phyloP scores from a whole-genome alignment of 1,140 invertebrate species.

The Anastatus disparis region DNA sequence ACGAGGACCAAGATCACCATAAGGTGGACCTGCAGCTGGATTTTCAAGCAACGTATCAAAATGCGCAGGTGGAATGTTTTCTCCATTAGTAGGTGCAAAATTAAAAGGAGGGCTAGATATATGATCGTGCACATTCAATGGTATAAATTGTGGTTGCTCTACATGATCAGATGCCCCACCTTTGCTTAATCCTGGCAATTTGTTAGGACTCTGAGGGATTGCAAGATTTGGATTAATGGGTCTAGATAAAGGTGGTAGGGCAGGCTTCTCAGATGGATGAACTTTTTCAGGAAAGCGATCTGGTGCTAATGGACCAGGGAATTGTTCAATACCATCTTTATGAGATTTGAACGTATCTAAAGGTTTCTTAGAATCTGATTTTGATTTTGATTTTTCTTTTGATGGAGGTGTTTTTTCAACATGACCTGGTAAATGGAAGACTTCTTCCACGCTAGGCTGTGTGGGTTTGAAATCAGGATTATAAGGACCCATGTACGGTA shows the following conservation, averaged over 20 bases:
- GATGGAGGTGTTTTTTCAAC: constrained; percentile 49
- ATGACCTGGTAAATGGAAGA: constrained; percentile 56
- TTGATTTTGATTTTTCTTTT: constrained; percentile 51
- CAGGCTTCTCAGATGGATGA: constrained; percentile 1
- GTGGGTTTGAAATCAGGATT: constrained; percentile 63
- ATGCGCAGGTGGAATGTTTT: constrained; percentile 47
- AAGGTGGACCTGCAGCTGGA: constrained; percentile 49
- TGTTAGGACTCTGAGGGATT: constrained; percentile 39
- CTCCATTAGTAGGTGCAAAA: constrained; percentile 49
- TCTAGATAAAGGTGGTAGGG: not conserved
- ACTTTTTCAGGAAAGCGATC: constrained; percentile 51
- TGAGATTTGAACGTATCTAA: constrained; percentile 55
- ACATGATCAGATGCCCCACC: constrained; percentile 20
- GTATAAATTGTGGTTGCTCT: constrained; percentile 57
- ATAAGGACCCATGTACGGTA: constrained; percentile 63
- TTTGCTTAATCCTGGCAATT: constrained; percentile 36
- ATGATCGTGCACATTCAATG: constrained; percentile 46
- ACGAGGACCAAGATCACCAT: constrained; percentile 40
- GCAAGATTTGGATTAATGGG: not conserved
- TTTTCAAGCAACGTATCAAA: constrained; percentile 52
- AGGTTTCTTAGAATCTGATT: constrained; percentile 57
- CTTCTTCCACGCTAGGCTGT: constrained; percentile 54
- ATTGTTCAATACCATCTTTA: constrained; percentile 53
- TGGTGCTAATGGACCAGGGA: constrained; percentile 57
- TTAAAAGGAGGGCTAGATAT: constrained; percentile 38